A percentile compares a stretch with the other conserved stretches of the same genome.
phyloP scores from a whole-genome alignment of 2,888 invertebrate genomes.

The Drosophila borborema region DNA sequence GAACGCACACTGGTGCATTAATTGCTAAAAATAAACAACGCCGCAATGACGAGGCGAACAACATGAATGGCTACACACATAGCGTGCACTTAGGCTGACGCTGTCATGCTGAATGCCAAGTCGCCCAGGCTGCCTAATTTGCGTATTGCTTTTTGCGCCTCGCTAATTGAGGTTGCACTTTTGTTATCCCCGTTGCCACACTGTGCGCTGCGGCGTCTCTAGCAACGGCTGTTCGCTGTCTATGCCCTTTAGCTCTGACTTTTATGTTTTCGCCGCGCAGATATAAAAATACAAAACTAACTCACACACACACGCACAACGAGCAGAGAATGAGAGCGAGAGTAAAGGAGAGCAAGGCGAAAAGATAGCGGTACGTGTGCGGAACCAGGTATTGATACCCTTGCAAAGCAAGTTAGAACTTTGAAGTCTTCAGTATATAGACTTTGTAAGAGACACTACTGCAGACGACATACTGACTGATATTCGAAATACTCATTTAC shows the following conservation, averaged over 20 bases:
- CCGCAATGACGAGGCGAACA: neutral
- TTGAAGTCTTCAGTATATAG: slow-evolving; percentile 21
- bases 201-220: slow-evolving; percentile 55
- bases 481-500: neutral
- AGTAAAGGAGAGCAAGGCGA: neutral
- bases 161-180: slow-evolving; percentile 55
- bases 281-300: slow-evolving; percentile 64
- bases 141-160: slow-evolving; percentile 5
- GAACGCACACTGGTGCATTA: slow-evolving; percentile 58
- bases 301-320: slow-evolving; percentile 13
- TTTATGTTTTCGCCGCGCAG: slow-evolving; percentile 75
- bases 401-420: slow-evolving; percentile 27
- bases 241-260: slow-evolving; percentile 74
- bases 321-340: neutral
- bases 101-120: slow-evolving; percentile 48
- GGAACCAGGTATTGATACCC: slow-evolving; percentile 50
- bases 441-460: neutral
- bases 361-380: slow-evolving; percentile 20
- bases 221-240: slow-evolving; percentile 71
- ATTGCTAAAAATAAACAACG: slow-evolving; percentile 16
- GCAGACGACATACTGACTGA: neutral
- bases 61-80: slow-evolving; percentile 2
- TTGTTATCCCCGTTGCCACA: slow-evolving; percentile 42
- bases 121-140: slow-evolving; percentile 43
- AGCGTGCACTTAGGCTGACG: slow-evolving; percentile 22